Evolutionary conservation across 2,888 invertebrate species (phyloP).

Genomic region (Empis livida): DNA sequence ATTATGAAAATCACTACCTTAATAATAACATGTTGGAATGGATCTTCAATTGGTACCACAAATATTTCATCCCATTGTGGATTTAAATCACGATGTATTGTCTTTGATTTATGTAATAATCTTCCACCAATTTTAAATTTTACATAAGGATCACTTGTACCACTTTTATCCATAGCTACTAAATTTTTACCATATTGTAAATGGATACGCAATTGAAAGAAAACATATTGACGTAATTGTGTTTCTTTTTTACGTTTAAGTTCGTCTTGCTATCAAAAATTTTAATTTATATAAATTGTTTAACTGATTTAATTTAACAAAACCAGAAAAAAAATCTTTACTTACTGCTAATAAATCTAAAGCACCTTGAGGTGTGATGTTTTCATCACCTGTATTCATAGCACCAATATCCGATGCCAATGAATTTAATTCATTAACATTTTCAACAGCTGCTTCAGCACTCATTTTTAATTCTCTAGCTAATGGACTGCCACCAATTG

Average conservation of each 20-base stretch:
- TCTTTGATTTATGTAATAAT: constrained; percentile 85
- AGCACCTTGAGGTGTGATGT: background rate
- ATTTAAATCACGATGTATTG: constrained; percentile 86
- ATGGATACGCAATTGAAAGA: constrained; percentile 83
- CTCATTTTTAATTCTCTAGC: constrained; percentile 29
- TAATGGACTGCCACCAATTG: constrained; percentile 39
- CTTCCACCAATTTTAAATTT: constrained; percentile 86
- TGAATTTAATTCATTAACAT: constrained; percentile 14
- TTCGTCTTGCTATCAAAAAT: constrained; percentile 52
- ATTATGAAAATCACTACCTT: constrained; percentile 46
- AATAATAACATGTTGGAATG: constrained; percentile 69
- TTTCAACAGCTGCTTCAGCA: constrained; percentile 24
- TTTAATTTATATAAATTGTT: too few species aligned
- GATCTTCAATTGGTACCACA: constrained; percentile 82
- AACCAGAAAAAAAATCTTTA: background rate
- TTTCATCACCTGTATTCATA: constrained; percentile 1
- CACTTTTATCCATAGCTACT: constrained; percentile 89
- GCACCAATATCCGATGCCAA: constrained; percentile 22
- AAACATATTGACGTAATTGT: constrained; percentile 70
- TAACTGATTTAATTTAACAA: too few species aligned
- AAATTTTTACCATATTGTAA: constrained; percentile 78
- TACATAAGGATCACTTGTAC: constrained; percentile 93
- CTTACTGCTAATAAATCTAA: constrained; percentile 10
- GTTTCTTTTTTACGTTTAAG: constrained; percentile 54
- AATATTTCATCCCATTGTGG: constrained; percentile 98